A percentile compares a stretch with the other conserved stretches of the same genome.
phyloP scores from a whole-genome alignment of 2,888 invertebrate genomes.

The Unio delphinus region DNA sequence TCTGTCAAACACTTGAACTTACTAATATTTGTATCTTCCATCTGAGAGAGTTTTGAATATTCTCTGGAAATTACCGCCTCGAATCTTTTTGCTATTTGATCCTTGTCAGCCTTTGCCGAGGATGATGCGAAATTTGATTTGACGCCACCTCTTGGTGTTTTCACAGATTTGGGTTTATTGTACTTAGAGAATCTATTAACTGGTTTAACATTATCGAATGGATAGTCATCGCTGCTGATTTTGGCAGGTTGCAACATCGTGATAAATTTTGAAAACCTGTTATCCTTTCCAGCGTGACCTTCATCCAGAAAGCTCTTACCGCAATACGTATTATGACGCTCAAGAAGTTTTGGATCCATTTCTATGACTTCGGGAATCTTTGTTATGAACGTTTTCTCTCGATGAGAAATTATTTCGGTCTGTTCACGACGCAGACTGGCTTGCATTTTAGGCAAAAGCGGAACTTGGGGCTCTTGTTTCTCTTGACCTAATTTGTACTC shows the following conservation, averaged over 20 bases:
- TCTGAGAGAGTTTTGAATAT: slow-evolving; percentile 20
- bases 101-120: slow-evolving; percentile 26
- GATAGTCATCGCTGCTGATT: slow-evolving; percentile 35
- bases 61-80: slow-evolving; percentile 34
- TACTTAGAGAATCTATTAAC: slow-evolving; percentile 46
- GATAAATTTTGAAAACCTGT: slow-evolving; percentile 46
- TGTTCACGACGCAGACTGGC: slow-evolving; percentile 50
- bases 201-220: slow-evolving; percentile 40
- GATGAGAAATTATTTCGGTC: slow-evolving; percentile 57
- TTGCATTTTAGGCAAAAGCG: slow-evolving; percentile 54
- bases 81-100: slow-evolving; percentile 29
- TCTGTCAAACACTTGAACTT: not conserved
- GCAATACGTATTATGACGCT: slow-evolving; percentile 51
- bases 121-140: slow-evolving; percentile 21
- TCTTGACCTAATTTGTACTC: slow-evolving; percentile 42
- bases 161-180: slow-evolving; percentile 24
- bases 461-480: slow-evolving; percentile 23
- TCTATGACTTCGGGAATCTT: slow-evolving; percentile 57
- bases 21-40: slow-evolving; percentile 1
- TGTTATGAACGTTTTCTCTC: slow-evolving; percentile 57
- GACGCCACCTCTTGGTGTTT: slow-evolving; percentile 16
- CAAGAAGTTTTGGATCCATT: slow-evolving; percentile 50
- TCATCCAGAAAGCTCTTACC: slow-evolving; percentile 44
- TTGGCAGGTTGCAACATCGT: slow-evolving; percentile 42
- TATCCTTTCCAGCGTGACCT: slow-evolving; percentile 48